Conservation (phyloP, 1,140 invertebrate species). For the Mesaphorura yosii region DNA sequence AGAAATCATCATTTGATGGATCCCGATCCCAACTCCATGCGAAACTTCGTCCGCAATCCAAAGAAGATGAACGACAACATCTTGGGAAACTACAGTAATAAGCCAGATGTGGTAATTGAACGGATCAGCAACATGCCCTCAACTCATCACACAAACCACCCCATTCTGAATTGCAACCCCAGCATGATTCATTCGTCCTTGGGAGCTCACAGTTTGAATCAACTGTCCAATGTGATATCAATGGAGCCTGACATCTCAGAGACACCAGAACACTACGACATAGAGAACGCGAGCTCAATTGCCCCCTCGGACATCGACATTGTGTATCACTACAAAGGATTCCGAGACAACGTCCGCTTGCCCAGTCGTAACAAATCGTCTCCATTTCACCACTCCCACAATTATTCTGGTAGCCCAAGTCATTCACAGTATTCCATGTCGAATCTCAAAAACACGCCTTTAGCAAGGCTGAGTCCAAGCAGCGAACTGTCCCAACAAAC, state of each 20-base stretch:
- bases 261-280: slow-evolving; percentile 92
- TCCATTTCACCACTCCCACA: slow-evolving; percentile 24
- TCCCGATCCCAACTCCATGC: slow-evolving; percentile 6
- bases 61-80: slow-evolving; percentile 23
- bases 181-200: slow-evolving; percentile 4
- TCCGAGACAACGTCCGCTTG: slow-evolving; percentile 50
- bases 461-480: slow-evolving; percentile 77
- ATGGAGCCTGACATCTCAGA: slow-evolving; percentile 33
- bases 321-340: slow-evolving; percentile 88
- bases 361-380: slow-evolving; percentile 37
- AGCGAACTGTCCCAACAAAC: slow-evolving; percentile 82
- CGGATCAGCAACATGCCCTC: slow-evolving; percentile 19
- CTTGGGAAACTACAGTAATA: slow-evolving; percentile 26
- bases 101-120: slow-evolving; percentile 30
- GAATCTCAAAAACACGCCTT: slow-evolving; percentile 68
- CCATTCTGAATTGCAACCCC: slow-evolving; percentile 19
- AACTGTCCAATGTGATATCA: slow-evolving; percentile 21
- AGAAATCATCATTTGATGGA: slow-evolving; percentile 18
- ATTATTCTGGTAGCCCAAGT: background rate
- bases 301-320: slow-evolving; percentile 95
- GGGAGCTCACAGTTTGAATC: too few species aligned
- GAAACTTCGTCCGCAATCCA: slow-evolving; percentile 28
- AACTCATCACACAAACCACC: slow-evolving; percentile 11
- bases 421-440: slow-evolving; percentile 33
- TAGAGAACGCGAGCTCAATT: slow-evolving; percentile 93